These are phyloP conservation scores for Cairina moschata DNA, from an alignment of 2,113 vertebrate genomes.

Conservation along the genomic window DNA sequence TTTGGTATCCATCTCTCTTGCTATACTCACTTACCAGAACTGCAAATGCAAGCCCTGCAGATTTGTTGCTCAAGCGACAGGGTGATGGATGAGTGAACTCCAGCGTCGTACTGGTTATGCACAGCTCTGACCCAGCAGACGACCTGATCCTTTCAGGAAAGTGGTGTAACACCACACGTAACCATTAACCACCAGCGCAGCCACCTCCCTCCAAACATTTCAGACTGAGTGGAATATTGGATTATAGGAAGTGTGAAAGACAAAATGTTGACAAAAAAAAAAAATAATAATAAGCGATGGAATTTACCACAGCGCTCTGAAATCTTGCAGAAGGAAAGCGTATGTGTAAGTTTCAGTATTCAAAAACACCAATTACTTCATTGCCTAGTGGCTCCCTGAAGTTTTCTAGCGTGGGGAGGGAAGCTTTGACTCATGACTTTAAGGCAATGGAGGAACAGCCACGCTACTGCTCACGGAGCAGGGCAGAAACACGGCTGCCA, in stretches of 20 bases:
- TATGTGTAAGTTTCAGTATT: not conserved
- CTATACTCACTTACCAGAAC: not conserved
- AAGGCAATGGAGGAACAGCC: not conserved
- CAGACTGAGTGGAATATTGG: not conserved
- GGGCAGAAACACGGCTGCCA: not conserved
- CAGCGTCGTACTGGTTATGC: fast-evolving
- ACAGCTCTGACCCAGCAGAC: not conserved
- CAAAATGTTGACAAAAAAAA: not conserved
- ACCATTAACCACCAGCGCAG: not conserved
- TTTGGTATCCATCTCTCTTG: not conserved
- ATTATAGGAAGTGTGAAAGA: not conserved
- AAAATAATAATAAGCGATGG: not conserved
- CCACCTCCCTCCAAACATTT: not conserved
- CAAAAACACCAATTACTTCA: not conserved
- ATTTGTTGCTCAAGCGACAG: not conserved
- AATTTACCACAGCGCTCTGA: fast-evolving
- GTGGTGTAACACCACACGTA: not conserved
- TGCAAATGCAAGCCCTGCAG: not conserved
- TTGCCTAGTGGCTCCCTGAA: not conserved
- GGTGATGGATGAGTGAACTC: not conserved
- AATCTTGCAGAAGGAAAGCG: not conserved
- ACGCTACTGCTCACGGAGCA: not conserved
- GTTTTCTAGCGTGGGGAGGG: not conserved
- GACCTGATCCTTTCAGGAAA: not conserved
- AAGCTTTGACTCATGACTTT: not conserved